Base-by-base conservation (phyloP, 2,888 invertebrate species). In the Cybosia mesomella region DNA sequence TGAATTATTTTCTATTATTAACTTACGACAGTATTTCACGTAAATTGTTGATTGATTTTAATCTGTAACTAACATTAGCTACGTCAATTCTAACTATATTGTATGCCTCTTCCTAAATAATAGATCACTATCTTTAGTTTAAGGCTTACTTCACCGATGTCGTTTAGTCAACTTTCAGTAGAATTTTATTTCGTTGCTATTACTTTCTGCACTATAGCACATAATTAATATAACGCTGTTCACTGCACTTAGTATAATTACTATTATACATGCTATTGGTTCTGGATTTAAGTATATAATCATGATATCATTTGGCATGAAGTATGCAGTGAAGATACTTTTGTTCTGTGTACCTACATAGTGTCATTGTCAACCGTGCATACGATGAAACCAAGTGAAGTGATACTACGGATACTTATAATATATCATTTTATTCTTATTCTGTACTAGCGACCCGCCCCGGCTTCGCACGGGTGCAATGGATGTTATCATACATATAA, bases 31-130 rank as follows among this genome's bases (percentile, higher is more conserved):
- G 83, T 80, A 83, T 79, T 66, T 77, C 74, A 71, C 36, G 64
- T 73, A 71, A 63, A 64, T 62, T 63, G 39, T 82, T 79, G 76
- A 76, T 71, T 79, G 18, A n/a, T 64, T 76, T 80, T 75, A 76
- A 71, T 66, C 74, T 83, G 80, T 82, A 77, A 86, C 87, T 86
- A 86, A 86, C 83, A 83, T 64, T 73, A 72, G 75, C 78, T 80
- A 78, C 74, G 70, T 79, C 73, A 73, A 77, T 70, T 76, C 73
- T 80, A 74, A 85, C 80, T 80, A 76, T 74, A 79, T 75, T 77
- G 74, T 76, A 82, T 77, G 84, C 84, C 80, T 82, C 79, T 84
- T 87, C 87, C 80, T 82, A 80, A 77, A 77, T 82, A 80, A 32
- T 82, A 80, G 79, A 75, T 65, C 66, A 73, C 24, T 43, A 39